Percentiles rank a stretch among this genome's conserved stretches.
Conservation (phyloP, 2,888 invertebrate genomes). For the Lagria hirta region DNA sequence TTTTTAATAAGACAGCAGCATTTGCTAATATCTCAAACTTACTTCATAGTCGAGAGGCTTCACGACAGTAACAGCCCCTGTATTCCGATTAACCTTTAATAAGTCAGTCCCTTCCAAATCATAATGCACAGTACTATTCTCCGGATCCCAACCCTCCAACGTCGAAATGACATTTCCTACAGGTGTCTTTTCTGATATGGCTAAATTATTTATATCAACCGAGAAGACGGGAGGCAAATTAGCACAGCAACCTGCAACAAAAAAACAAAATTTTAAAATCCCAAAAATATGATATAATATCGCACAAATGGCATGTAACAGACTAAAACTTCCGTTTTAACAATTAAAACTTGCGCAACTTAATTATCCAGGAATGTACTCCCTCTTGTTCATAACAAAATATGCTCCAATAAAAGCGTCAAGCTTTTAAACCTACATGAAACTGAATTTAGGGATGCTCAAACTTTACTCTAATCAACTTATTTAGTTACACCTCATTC, state of each 20-base stretch:
- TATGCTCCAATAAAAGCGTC: slow-evolving; percentile 3
- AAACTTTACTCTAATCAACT: slow-evolving; percentile 10
- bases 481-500: no score
- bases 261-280: slow-evolving; percentile 15
- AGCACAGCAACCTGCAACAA: slow-evolving; percentile 51
- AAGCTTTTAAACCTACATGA: slow-evolving; percentile 2
- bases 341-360: slow-evolving; percentile 16
- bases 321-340: slow-evolving; percentile 12
- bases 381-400: slow-evolving; percentile 9
- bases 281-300: no score
- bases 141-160: slow-evolving; percentile 79
- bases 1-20: neutral
- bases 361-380: slow-evolving; percentile 16
- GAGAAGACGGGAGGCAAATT: slow-evolving; percentile 75
- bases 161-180: slow-evolving; percentile 78
- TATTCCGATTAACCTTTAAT: slow-evolving; percentile 73
- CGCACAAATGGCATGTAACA: no score
- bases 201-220: slow-evolving; percentile 74
- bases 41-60: slow-evolving; percentile 84
- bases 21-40: slow-evolving; percentile 35
- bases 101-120: slow-evolving; percentile 80
- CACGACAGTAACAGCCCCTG: slow-evolving; percentile 77
- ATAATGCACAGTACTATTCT: slow-evolving; percentile 70
- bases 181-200: slow-evolving; percentile 76
- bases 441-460: slow-evolving; percentile 3